phyloP scores from a whole-genome alignment of 2,888 invertebrate genomes.

The Standfussiana lucernea region DNA sequence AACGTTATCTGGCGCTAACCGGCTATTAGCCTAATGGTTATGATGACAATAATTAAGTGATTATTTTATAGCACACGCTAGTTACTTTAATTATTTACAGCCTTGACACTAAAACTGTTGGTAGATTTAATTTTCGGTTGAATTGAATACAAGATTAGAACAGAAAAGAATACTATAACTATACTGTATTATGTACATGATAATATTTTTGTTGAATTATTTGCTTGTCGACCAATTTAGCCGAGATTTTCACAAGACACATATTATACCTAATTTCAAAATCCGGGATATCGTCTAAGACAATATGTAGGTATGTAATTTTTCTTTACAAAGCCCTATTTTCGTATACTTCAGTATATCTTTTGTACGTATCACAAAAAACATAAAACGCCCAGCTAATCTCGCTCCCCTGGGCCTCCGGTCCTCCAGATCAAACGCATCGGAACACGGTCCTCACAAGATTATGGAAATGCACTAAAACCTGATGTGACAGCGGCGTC shows the following conservation, averaged over 20 bases:
- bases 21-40: not conserved
- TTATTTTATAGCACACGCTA: not conserved
- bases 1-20: not conserved
- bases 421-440: conserved; percentile 27
- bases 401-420: conserved; percentile 5
- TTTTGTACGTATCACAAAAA: not conserved
- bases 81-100: not conserved
- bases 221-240: not conserved
- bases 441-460: conserved; percentile 35
- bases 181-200: no score
- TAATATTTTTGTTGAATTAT: not conserved
- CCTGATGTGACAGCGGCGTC: conserved; percentile 48
- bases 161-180: no score
- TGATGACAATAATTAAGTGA: conserved; percentile 11
- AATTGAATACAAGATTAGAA: not conserved
- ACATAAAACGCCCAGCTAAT: conserved; percentile 12
- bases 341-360: not conserved
- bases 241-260: not conserved
- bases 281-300: not conserved
- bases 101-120: conserved; percentile 26
- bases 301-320: not conserved
- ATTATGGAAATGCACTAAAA: conserved; percentile 61
- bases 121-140: conserved; percentile 4
- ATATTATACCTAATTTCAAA: not conserved
- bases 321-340: not conserved